A percentile compares a stretch with the other conserved stretches of the same genome.
phyloP scores from a whole-genome alignment of 1,140 invertebrate species.

The Geopemphigus sp. region DNA sequence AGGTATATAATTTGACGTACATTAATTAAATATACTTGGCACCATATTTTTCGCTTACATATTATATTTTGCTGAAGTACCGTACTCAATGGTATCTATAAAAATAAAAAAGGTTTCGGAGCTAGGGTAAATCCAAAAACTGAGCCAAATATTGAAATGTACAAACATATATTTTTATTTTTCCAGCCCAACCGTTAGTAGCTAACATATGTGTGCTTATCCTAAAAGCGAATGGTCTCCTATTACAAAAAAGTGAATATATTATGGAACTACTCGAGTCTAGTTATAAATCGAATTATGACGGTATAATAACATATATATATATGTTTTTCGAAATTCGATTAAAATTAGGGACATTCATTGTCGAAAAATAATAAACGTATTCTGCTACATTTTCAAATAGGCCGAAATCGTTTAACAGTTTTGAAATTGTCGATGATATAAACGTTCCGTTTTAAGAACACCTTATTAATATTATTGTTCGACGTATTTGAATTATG shows the following conservation, averaged over 20 bases:
- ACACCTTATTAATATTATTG: too few species aligned
- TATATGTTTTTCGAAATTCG: too few species aligned
- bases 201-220: background rate
- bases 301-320: too few species aligned
- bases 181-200: background rate
- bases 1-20: background rate
- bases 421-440: too few species aligned
- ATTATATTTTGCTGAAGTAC: background rate
- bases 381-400: background rate
- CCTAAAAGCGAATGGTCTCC: background rate
- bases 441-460: too few species aligned
- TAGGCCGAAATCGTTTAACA: too few species aligned
- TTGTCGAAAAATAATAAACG: background rate
- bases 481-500: too few species aligned
- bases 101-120: background rate
- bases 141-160: slow-evolving; percentile 9
- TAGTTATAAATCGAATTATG: background rate
- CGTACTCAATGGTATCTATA: background rate
- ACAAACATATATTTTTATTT: background rate
- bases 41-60: background rate
- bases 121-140: background rate
- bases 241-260: background rate
- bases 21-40: slow-evolving; percentile 17
- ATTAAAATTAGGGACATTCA: too few species aligned
- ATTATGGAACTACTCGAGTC: too few species aligned